Percentiles rank a stretch among this genome's conserved stretches.
Evolutionary conservation across 2,797 vertebrate species (phyloP).

Genomic region (Petrocephalus schoutedeni): DNA sequence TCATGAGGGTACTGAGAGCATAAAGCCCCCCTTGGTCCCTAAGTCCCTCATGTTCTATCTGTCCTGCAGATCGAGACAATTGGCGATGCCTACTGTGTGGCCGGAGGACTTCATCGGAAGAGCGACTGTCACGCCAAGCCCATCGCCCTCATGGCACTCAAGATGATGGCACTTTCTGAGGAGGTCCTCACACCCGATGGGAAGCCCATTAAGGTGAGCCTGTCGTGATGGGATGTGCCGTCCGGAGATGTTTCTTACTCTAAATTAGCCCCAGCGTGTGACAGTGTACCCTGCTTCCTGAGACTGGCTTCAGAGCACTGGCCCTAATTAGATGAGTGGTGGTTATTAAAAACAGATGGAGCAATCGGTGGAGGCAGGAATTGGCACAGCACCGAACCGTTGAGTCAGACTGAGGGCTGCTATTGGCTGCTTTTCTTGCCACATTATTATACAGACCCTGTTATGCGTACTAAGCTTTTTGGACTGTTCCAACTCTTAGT

Average conservation of each 20-base stretch:
- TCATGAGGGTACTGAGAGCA: neutral
- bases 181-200: slow-evolving; percentile 93
- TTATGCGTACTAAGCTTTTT: neutral
- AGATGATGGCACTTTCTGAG: slow-evolving; percentile 98
- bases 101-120: slow-evolving; percentile 89
- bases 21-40: neutral
- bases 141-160: slow-evolving; percentile 94
- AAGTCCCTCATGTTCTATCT: neutral
- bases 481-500: neutral
- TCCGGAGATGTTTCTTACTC: neutral
- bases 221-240: neutral
- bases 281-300: neutral
- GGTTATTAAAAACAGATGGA: neutral
- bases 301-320: neutral
- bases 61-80: slow-evolving; percentile 90
- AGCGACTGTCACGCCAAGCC: slow-evolving; percentile 89
- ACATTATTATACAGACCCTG: neutral
- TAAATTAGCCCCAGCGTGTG: neutral
- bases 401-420: neutral
- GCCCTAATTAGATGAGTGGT: neutral
- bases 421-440: neutral
- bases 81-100: slow-evolving; percentile 96
- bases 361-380: neutral
- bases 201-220: slow-evolving; percentile 86
- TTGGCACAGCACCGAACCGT: neutral